phyloP scores from a whole-genome alignment of 2,888 invertebrate species.

The Drosophila maculinotata region DNA sequence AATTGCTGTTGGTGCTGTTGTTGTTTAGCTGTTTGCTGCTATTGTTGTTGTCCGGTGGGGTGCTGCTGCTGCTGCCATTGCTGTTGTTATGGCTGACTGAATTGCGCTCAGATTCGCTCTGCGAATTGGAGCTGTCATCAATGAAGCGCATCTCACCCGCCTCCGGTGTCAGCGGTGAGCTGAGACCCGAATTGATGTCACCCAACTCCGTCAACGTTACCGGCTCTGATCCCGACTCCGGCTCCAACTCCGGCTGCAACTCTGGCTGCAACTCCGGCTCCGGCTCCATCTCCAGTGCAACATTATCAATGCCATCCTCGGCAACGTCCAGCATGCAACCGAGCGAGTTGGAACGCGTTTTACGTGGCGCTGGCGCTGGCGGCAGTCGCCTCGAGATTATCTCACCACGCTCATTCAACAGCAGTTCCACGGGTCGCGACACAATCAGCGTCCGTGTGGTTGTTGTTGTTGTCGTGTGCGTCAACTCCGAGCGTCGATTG shows the following conservation, averaged over 20 bases:
- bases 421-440: slow-evolving; percentile 78
- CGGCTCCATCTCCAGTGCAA: slow-evolving; percentile 27
- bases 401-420: slow-evolving; percentile 82
- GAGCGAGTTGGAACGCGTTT: slow-evolving; percentile 82
- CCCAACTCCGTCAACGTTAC: not conserved
- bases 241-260: slow-evolving; percentile 1
- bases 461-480: slow-evolving; percentile 80
- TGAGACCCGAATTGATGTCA: slow-evolving; percentile 42
- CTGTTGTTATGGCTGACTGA: slow-evolving; percentile 43
- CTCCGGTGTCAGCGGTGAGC: slow-evolving; percentile 60
- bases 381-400: slow-evolving; percentile 70
- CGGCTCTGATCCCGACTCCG: slow-evolving; percentile 16
- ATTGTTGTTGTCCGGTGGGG: slow-evolving; percentile 48
- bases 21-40: slow-evolving; percentile 48
- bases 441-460: slow-evolving; percentile 80
- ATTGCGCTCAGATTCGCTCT: slow-evolving; percentile 82
- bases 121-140: slow-evolving; percentile 83
- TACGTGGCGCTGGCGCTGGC: slow-evolving; percentile 54
- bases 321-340: slow-evolving; percentile 82
- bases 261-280: slow-evolving; percentile 15
- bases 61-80: slow-evolving; percentile 22
- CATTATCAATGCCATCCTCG: slow-evolving; percentile 45
- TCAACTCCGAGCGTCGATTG: slow-evolving; percentile 76
- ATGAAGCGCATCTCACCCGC: slow-evolving; percentile 82
- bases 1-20: slow-evolving; percentile 46